These are phyloP conservation scores for Nomada goodeniana DNA, from an alignment of 2,888 invertebrate species.

Conservation along the genomic window DNA sequence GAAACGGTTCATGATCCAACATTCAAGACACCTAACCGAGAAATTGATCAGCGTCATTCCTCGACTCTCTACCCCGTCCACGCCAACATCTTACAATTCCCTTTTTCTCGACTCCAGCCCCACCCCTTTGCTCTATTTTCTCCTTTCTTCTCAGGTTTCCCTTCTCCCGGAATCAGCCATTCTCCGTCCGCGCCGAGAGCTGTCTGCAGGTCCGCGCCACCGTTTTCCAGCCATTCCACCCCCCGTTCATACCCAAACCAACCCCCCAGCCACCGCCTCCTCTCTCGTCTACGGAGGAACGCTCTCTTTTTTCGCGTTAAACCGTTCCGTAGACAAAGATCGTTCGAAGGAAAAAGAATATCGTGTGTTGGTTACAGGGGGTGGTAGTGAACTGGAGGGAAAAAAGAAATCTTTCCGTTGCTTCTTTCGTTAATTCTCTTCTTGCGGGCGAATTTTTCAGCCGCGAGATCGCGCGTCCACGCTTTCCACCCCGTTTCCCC, in stretches of 20 bases:
- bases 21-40: conserved; percentile 74
- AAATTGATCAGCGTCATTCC: conserved; percentile 82
- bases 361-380: conserved; percentile 39
- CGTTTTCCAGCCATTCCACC: conserved; percentile 69
- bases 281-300: conserved; percentile 31
- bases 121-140: conserved; percentile 53
- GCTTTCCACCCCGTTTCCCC: conserved; percentile 30
- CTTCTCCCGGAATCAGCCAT: conserved; percentile 77
- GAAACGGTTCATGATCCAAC: conserved; percentile 52
- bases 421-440: conserved; percentile 80
- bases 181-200: conserved; percentile 75
- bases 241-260: conserved; percentile 48
- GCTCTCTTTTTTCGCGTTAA: conserved; percentile 62
- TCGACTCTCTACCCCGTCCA: conserved; percentile 43
- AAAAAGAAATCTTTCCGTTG: conserved; percentile 64
- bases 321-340: conserved; percentile 73
- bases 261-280: conserved; percentile 51
- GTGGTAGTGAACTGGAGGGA: conserved; percentile 34
- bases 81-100: conserved; percentile 52
- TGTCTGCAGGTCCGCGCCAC: conserved; percentile 76
- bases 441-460: conserved; percentile 76
- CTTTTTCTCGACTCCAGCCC: conserved; percentile 59
- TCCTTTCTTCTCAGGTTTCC: conserved; percentile 64
- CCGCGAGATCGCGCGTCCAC: conserved; percentile 50
- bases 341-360: conserved; percentile 62